Evolutionary conservation across 2,888 invertebrate genomes (phyloP).

Genomic region (Limnephilus marmoratus): DNA sequence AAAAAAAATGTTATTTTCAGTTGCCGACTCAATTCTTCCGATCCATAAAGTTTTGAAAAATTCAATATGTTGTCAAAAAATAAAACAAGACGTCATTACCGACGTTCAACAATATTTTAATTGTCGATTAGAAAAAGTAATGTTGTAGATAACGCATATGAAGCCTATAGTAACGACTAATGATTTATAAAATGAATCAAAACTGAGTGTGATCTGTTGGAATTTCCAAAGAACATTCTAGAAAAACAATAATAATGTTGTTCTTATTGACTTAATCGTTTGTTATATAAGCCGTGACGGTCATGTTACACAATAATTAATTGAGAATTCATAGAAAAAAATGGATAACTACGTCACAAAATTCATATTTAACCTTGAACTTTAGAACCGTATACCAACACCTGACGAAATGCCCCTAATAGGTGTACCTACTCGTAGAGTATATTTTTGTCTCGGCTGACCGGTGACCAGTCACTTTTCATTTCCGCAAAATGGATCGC

Average conservation of each 20-base stretch:
- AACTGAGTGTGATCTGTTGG: neutral
- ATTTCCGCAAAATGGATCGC: conserved; percentile 21
- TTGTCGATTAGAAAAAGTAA: too few species aligned
- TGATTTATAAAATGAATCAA: neutral
- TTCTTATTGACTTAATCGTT: neutral
- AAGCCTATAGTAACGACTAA: too few species aligned
- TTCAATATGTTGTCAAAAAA: too few species aligned
- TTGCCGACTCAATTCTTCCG: too few species aligned
- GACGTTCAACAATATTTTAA: too few species aligned
- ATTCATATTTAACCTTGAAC: neutral
- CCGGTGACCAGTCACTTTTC: conserved; percentile 26
- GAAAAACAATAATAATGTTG: neutral
- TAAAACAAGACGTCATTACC: too few species aligned
- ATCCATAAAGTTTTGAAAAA: too few species aligned
- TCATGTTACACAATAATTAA: neutral
- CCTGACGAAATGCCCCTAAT: neutral
- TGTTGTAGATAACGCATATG: too few species aligned
- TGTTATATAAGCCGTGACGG: neutral
- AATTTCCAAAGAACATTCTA: neutral
- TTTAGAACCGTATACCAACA: neutral
- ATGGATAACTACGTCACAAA: neutral
- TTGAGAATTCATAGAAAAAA: neutral
- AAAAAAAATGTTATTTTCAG: too few species aligned
- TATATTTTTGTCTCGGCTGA: conserved; percentile 8
- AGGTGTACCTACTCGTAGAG: neutral